phyloP scores from a whole-genome alignment of 2,888 invertebrate genomes.

The Conchocele bisecta region DNA sequence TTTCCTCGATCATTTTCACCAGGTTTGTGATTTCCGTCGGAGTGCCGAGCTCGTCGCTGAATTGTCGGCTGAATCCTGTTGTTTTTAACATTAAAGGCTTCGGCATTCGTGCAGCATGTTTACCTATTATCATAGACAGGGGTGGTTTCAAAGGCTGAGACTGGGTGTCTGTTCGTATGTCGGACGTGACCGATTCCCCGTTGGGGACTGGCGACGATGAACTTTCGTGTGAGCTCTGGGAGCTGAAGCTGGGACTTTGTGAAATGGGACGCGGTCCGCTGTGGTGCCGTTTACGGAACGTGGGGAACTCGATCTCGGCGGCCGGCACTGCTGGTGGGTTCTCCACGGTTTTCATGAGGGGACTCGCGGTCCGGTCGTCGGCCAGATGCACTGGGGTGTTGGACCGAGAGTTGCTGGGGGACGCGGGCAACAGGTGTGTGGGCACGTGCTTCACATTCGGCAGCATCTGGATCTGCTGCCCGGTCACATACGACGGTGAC shows the following conservation, averaged over 20 bases:
- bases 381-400: conserved; percentile 56
- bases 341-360: conserved; percentile 43
- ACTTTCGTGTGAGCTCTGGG: conserved; percentile 57
- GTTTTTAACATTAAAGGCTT: conserved; percentile 52
- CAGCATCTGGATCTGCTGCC: conserved; percentile 73
- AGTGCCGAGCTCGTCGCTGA: conserved; percentile 75
- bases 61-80: conserved; percentile 77
- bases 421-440: conserved; percentile 62
- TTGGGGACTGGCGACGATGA: conserved; percentile 52
- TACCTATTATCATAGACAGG: conserved; percentile 12
- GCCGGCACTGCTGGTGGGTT: conserved; percentile 14
- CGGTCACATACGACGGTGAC: conserved; percentile 59
- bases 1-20: conserved; percentile 76
- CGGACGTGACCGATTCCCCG: conserved; percentile 24
- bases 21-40: conserved; percentile 75
- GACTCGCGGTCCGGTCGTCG: conserved; percentile 28
- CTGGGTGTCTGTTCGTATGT: conserved; percentile 25
- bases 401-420: conserved; percentile 59
- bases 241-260: conserved; percentile 57
- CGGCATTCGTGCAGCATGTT: neutral
- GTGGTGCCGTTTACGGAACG: conserved; percentile 38
- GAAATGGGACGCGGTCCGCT: conserved; percentile 58
- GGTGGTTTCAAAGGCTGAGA: conserved; percentile 1
- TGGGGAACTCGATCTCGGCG: conserved; percentile 40
- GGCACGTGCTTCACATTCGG: conserved; percentile 78